Conservation (phyloP, 2,113 vertebrate species). For the Eidolon helvum region DNA sequence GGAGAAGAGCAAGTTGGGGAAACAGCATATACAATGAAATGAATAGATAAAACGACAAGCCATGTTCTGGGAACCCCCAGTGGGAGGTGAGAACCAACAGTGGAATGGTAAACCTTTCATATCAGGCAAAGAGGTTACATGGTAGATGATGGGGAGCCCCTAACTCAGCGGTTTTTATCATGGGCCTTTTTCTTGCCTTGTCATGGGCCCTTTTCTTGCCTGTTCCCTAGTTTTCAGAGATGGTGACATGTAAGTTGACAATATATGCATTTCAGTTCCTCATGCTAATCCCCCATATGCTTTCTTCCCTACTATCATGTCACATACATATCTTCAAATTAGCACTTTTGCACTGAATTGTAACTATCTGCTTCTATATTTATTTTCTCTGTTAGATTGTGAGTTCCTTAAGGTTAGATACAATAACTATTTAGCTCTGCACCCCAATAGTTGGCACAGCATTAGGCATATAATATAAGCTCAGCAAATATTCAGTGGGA, state of each 20-base stretch:
- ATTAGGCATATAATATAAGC: not conserved
- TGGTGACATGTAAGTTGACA: not conserved
- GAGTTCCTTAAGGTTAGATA: not conserved
- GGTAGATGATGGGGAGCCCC: not conserved
- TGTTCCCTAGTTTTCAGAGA: not conserved
- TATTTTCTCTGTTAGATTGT: not conserved
- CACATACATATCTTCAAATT: not conserved
- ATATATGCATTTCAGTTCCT: not conserved
- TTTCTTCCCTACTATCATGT: not conserved
- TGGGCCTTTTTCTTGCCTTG: not conserved
- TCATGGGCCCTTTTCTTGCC: not conserved
- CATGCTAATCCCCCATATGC: not conserved
- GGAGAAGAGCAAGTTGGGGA: not conserved
- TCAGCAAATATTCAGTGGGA: constrained; percentile 6
- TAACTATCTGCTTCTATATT: not conserved
- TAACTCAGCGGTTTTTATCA: not conserved
- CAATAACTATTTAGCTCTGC: not conserved
- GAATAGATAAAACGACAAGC: not conserved
- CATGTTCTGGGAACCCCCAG: not conserved
- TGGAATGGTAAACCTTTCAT: not conserved
- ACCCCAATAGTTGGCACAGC: not conserved
- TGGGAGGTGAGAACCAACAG: not conserved
- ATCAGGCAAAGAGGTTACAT: not conserved
- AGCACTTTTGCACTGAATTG: not conserved
- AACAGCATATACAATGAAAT: not conserved